Evolutionary conservation across 2,888 invertebrate genomes (phyloP), one percentile per base, ranked within the genome.

Genomic region (Archips xylosteana): DNA sequence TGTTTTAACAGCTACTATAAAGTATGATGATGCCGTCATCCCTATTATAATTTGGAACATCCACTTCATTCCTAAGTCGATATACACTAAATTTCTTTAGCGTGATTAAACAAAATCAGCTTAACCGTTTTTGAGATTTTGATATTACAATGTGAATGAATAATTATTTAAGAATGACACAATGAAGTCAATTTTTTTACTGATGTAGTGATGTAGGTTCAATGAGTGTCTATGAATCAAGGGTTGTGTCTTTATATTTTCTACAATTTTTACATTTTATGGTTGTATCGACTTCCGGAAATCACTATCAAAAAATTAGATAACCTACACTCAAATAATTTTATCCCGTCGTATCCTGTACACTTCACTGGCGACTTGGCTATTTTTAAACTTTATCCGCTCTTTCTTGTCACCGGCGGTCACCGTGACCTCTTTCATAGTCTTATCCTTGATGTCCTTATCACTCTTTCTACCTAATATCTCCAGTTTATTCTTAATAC

Each of bases 371-470:
- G 91, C 93, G 0, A 95, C 85, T 65, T 88, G 87, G 70, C 84
- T 89, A 79, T 95, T 95, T 81, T 95, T 95, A 78, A 89, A 95
- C 78, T 90, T 91, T 8, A 92, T 74, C 59, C 78, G 87, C 65
- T 83, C 85, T n/a, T 81, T 80, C 69, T 83, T 86, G 49, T 76
- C 15, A 65, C 77, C 78, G 15, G 76, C 74, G 5, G 34, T 68
- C 10, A 63, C 65, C 49, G 74, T 68, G 5, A 71, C 75, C 42
- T 82, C 77, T 79, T 85, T 87, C 78, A 83, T 85, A 71, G 80
- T 85, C 42, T 81, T 23, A 23, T 23, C 23, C 23, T 23, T 86
- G 76, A 76, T 76, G 8, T 83, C 80, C 60, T 80, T 82, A 59
- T 84, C 83, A 72, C 78, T 84, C 76, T 88, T 86, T 3, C 76